A percentile compares a stretch with the other conserved stretches of the same genome.
These are phyloP conservation scores for Fulmarus glacialis DNA, from an alignment of 2,113 vertebrate genomes.

Conservation along the genomic window DNA sequence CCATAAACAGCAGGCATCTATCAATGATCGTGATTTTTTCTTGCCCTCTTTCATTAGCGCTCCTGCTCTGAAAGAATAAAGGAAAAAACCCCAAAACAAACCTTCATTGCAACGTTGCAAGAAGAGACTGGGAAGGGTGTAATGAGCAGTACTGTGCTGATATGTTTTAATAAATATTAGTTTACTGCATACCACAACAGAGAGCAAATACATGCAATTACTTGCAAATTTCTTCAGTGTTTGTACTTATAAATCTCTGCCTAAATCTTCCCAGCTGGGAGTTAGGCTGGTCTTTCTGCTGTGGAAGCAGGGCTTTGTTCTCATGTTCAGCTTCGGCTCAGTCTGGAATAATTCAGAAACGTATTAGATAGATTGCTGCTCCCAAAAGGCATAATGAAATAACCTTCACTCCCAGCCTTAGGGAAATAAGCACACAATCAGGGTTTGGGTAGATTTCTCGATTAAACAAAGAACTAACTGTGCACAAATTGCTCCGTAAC, in stretches of 20 bases:
- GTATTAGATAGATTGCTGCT: conserved; percentile 89
- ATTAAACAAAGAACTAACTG: conserved; percentile 86
- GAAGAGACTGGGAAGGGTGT: conserved; percentile 51
- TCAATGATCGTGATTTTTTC: background rate
- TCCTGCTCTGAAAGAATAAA: conserved; percentile 55
- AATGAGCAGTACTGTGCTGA: conserved; percentile 60
- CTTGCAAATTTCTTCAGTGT: conserved; percentile 81
- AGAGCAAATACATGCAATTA: conserved; percentile 80
- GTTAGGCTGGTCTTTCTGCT: conserved; percentile 73
- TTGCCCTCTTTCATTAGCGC: background rate
- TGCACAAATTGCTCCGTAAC: conserved; percentile 82
- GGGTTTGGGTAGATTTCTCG: conserved; percentile 82
- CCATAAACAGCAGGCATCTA: background rate
- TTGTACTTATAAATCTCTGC: conserved; percentile 86
- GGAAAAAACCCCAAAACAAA: background rate
- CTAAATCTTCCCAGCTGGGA: conserved; percentile 87
- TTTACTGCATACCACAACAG: conserved; percentile 70
- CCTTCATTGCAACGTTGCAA: conserved; percentile 29
- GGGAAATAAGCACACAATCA: conserved; percentile 86
- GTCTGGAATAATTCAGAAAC: conserved; percentile 91
- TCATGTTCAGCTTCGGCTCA: conserved; percentile 79
- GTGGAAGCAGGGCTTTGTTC: conserved; percentile 87
- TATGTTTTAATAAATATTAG: conserved; percentile 76
- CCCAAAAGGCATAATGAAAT: conserved; percentile 87
- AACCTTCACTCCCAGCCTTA: conserved; percentile 85